Evolutionary conservation across 2,113 vertebrate genomes (phyloP), one percentile per base, ranked within the genome.

Genomic region (Peucedramus taeniatus): DNA sequence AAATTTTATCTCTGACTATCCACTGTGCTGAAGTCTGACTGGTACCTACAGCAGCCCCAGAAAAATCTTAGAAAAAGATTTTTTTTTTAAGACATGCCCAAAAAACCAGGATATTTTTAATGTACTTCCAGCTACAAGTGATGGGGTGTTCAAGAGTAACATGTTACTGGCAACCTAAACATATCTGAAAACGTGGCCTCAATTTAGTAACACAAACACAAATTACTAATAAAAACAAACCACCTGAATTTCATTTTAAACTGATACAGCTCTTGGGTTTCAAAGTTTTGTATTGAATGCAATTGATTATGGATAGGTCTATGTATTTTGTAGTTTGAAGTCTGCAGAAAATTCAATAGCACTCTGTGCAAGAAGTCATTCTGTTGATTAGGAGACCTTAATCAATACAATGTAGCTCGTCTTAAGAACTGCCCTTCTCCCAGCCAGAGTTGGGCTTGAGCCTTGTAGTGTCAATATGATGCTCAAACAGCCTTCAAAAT

Each of bases 361-460:
- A 90, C 76, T 66, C 93, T 66, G 75, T 83, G 89, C 37, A 47
- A 79, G 60, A 75, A 69, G 68, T 54, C 71, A 30, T 63, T 76
- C 79, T 90, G 92, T 50, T 90, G 83, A 97, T 93, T 77, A 83
- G 83, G 24, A 74, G 44, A 86, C 35, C 9, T 63, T 81, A 93
- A 89, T 96, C 94, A 81, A 91, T 89, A 87, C 51, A 92, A 60
- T 92, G 87, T 56, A 96, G 72, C 27, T 90, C 53, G 64, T 95
- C 89, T 89, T 56, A 93, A 86, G 80, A 94, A n/a, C 17, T 86
- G 83, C 64, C 56, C 78, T 72, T 74, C 76, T 89, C 51, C 33
- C 56, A 74, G 60, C 13, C 77, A 12, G 47, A 70, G 76, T 0
- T 93, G 83, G 66, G 83, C 68, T 92, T 47, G 8, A 88, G 88